Conservation (phyloP, 2,797 vertebrate genomes). For the Ceryle rudis region DNA sequence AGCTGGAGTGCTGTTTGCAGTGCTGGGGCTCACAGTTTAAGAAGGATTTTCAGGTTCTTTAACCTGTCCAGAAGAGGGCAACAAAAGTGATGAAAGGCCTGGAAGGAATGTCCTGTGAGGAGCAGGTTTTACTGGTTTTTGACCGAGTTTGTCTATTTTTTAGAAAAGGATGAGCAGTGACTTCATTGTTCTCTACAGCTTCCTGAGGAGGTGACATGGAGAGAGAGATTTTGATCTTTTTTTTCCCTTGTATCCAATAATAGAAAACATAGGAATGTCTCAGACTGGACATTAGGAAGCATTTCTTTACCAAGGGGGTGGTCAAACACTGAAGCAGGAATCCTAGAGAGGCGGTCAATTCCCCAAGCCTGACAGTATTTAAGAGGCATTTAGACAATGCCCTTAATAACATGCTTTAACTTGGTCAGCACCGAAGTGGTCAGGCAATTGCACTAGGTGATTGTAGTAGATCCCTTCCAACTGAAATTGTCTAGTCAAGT, state of each 20-base stretch:
- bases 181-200: neutral
- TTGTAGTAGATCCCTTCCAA: neutral
- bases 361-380: neutral
- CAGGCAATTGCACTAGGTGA: neutral
- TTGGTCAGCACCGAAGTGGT: neutral
- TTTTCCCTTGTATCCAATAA: neutral
- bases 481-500: neutral
- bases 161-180: no score
- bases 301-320: neutral
- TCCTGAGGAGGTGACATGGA: neutral
- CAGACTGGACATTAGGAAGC: neutral
- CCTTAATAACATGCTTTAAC: neutral
- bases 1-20: fast-evolving
- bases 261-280: fast-evolving
- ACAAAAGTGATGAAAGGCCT: neutral
- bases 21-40: neutral
- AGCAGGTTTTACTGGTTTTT: no score
- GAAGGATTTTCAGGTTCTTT: neutral
- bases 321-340: neutral
- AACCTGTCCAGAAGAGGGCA: neutral
- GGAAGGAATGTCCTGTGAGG: neutral
- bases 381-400: neutral
- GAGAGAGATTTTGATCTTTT: neutral
- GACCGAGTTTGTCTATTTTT: no score
- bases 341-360: neutral